A percentile compares a stretch with the other conserved stretches of the same genome.
Conservation (phyloP, 37 sponge, comb jelly and placozoan genomes). For the Halichondria panicea region DNA sequence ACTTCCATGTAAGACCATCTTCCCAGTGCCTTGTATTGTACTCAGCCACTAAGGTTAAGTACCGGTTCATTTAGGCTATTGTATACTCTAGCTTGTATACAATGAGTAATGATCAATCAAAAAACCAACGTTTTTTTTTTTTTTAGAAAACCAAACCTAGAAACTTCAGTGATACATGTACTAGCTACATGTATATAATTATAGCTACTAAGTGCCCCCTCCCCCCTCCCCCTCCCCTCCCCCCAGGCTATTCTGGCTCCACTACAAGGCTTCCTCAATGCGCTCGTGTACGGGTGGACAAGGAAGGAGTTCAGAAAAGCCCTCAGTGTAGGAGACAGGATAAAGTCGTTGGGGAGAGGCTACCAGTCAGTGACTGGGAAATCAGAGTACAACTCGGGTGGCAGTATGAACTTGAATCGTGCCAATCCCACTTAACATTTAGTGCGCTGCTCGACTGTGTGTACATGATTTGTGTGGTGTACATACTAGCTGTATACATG, state of each 20-base stretch:
- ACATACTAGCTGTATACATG: too few relatives aligned
- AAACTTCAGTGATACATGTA: neutral
- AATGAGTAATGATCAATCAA: neutral
- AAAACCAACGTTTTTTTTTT: neutral
- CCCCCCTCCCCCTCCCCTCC: neutral
- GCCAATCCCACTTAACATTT: neutral
- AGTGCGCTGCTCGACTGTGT: too few relatives aligned
- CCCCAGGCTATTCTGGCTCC: constrained; percentile 66
- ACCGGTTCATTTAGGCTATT: too few relatives aligned
- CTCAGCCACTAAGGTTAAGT: too few relatives aligned
- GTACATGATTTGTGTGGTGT: too few relatives aligned
- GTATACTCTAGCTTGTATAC: too few relatives aligned
- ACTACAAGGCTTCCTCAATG: constrained; percentile 74
- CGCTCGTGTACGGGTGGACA: constrained; percentile 75
- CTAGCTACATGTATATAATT: neutral
- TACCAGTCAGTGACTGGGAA: neutral
- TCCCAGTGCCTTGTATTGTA: too few relatives aligned
- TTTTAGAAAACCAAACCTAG: neutral
- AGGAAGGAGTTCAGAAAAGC: constrained; percentile 59
- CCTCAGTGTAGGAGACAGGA: too few relatives aligned
- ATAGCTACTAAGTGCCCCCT: neutral
- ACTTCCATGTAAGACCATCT: constrained; percentile 53
- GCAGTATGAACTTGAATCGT: neutral
- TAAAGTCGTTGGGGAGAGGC: too few relatives aligned
- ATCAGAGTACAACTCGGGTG: neutral